A percentile compares a stretch with the other conserved stretches of the same genome.
phyloP scores from a whole-genome alignment of 2,797 vertebrate species.

The Falco naumanni region DNA sequence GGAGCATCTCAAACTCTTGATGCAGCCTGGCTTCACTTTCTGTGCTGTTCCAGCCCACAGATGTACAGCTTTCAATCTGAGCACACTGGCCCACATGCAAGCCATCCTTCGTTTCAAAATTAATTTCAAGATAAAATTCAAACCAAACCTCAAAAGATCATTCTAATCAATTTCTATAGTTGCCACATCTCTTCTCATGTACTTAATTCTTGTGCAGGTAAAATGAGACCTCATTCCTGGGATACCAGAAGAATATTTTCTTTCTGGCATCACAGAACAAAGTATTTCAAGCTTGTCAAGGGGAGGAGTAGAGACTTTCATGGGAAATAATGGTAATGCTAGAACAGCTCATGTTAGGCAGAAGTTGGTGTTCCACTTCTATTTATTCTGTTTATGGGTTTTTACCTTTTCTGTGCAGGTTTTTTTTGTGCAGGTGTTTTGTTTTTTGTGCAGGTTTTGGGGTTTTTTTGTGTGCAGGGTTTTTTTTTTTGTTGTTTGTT shows the following conservation, averaged over 20 bases:
- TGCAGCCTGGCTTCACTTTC: not conserved
- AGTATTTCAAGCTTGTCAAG: not conserved
- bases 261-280: not conserved
- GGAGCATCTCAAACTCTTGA: not conserved
- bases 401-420: not conserved
- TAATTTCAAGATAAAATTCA: not conserved
- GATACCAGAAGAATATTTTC: not conserved
- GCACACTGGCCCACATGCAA: not conserved
- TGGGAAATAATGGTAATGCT: not conserved
- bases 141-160: not conserved
- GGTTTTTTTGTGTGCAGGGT: not conserved
- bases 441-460: not conserved
- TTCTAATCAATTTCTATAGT: not conserved
- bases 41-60: not conserved
- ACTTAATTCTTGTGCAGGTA: not conserved
- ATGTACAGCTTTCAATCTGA: not conserved
- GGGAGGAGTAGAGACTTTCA: not conserved
- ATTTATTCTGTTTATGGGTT: not conserved
- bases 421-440: not conserved
- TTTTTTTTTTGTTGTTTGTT: not conserved
- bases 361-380: not conserved
- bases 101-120: not conserved
- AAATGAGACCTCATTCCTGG: not conserved
- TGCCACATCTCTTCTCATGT: not conserved
- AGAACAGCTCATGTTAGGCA: not conserved